A percentile compares a stretch with the other conserved stretches of the same genome.
phyloP scores from a whole-genome alignment of 2,797 vertebrate genomes.

The Cirrhinus molitorella region DNA sequence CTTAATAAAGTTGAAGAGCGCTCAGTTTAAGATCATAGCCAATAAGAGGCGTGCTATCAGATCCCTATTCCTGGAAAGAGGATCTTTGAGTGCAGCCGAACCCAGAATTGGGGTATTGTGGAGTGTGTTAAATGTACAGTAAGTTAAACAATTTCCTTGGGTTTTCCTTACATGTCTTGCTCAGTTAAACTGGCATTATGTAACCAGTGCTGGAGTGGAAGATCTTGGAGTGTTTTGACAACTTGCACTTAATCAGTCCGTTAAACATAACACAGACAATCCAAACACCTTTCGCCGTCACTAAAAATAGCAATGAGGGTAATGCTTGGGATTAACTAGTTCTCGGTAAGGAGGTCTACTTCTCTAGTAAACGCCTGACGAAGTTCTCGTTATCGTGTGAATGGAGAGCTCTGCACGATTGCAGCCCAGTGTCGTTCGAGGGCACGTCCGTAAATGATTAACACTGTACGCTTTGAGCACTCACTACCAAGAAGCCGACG shows the following conservation, averaged over 20 bases:
- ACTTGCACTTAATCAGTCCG: constrained; percentile 34
- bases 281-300: constrained; percentile 33
- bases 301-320: constrained; percentile 42
- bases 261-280: constrained; percentile 50
- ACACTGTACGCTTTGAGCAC: background rate
- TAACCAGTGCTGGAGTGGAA: background rate
- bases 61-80: constrained; percentile 46
- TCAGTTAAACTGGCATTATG: background rate
- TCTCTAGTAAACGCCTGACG: constrained; percentile 9
- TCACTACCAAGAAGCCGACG: background rate
- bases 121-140: background rate
- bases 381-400: background rate
- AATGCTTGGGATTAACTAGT: constrained; percentile 50
- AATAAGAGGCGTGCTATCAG: background rate
- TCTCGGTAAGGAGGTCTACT: constrained; percentile 39
- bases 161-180: constrained; percentile 9
- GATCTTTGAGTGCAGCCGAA: background rate
- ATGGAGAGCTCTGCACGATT: background rate
- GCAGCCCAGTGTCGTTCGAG: background rate
- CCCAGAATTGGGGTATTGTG: background rate
- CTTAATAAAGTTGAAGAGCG: constrained; percentile 38
- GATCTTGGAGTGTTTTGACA: background rate
- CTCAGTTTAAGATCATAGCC: constrained; percentile 23
- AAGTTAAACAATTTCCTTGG: background rate
- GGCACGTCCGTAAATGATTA: background rate